phyloP scores from a whole-genome alignment of 2,888 invertebrate genomes.

The Monochamus alternatus region DNA sequence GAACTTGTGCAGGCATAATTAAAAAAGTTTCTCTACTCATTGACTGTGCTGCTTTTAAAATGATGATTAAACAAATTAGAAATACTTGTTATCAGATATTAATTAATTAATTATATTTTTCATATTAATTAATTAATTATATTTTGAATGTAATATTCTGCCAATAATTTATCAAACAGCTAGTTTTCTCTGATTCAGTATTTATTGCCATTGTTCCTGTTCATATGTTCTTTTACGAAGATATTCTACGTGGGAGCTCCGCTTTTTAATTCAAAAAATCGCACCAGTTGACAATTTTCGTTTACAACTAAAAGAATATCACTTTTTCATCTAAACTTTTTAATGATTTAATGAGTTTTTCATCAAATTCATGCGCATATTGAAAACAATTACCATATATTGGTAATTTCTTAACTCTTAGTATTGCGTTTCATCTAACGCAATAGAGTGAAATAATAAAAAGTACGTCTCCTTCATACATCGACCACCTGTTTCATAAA shows the following conservation, averaged over 20 bases:
- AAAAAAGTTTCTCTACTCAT: too few species aligned
- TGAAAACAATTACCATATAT: not conserved
- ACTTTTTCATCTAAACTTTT: not conserved
- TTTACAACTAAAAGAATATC: not conserved
- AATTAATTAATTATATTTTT: too few species aligned
- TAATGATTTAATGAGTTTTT: not conserved
- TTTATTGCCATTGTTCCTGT: not conserved
- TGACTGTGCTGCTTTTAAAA: too few species aligned
- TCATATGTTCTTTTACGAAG: not conserved
- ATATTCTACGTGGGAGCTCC: not conserved
- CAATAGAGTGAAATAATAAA: not conserved
- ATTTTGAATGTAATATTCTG: too few species aligned
- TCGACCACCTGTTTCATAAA: not conserved
- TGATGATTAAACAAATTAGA: too few species aligned
- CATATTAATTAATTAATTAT: too few species aligned
- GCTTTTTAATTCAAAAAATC: not conserved
- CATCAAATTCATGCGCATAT: not conserved
- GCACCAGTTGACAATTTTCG: not conserved
- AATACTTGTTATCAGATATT: too few species aligned
- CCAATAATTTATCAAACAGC: too few species aligned
- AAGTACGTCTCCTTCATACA: not conserved
- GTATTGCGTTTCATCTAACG: not conserved
- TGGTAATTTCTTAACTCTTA: not conserved
- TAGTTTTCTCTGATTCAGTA: too few species aligned
- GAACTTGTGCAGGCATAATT: too few species aligned